Evolutionary conservation across 2,113 vertebrate species (phyloP), one percentile per base, ranked within the genome.

Genomic region (Corythornis cristatus): DNA sequence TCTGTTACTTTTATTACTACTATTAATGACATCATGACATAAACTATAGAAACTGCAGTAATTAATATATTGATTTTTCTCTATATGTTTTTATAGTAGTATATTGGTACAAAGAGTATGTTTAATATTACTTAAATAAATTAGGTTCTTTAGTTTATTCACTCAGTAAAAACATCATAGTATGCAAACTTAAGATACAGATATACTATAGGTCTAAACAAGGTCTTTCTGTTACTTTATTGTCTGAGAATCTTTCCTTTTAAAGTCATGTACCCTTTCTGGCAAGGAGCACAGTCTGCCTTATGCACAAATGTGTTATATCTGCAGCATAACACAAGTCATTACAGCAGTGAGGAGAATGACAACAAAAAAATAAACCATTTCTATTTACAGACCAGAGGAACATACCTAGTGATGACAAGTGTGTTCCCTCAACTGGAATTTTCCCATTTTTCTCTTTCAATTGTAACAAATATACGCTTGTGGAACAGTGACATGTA

Each of bases 381-480:
- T 33, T 51, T 50, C 23, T 58, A 50, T 83, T 93, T 80, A 79
- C 46, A 86, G 81, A 88, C 7, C 33, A 61, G 74, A 88, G 51
- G 58, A 96, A 28, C 54, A 74, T 35, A 65, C 10, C 56, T 82
- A 29, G 64, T 20, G 4, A 10, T 95, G 80, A 83, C 53, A 35
- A 45, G 11, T 26, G 25, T 46, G 19, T 61, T 65, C 22, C 42
- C 64, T 73, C 46, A 65, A 84, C 42, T 68, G n/a, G 45, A 89
- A 83, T 68, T 80, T 92, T 74, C 57, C 48, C 29, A 65, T 45
- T 16, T 86, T 70, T 79, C 88, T 89, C 42, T 89, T 84, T 93
- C 67, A 43, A 25, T 82, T 80, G 22, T 85, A 74, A 87, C 48
- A 68, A 50, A 66, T 29, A 62, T 21, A 42, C 0, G 0, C 35